phyloP scores from a whole-genome alignment of 2,888 invertebrate species.

The Watsonalla binaria region DNA sequence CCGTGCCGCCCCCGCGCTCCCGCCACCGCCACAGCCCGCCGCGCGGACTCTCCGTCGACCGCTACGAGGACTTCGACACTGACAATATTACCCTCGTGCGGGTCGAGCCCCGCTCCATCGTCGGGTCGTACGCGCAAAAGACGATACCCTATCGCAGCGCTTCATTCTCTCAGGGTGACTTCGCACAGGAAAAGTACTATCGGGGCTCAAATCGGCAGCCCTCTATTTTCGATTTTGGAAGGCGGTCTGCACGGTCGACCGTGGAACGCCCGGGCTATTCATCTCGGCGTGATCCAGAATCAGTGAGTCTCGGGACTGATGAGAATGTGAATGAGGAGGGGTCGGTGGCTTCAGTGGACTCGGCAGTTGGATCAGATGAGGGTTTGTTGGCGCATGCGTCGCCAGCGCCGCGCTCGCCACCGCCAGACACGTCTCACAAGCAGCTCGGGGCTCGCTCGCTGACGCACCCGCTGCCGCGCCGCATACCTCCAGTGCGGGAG shows the following conservation, averaged over 20 bases:
- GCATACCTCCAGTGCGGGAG: constrained; percentile 60
- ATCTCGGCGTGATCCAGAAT: constrained; percentile 51
- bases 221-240: constrained; percentile 67
- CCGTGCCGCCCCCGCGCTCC: constrained; percentile 75
- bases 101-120: constrained; percentile 79
- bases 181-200: constrained; percentile 78
- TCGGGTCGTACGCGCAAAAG: constrained; percentile 81
- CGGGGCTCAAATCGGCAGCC: constrained; percentile 53
- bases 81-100: constrained; percentile 74
- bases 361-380: constrained; percentile 80
- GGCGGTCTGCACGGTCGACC: constrained; percentile 42
- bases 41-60: constrained; percentile 67
- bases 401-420: constrained; percentile 63
- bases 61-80: constrained; percentile 67
- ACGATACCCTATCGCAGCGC: constrained; percentile 89
- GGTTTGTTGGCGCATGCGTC: constrained; percentile 67
- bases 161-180: constrained; percentile 93
- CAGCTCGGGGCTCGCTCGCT: constrained; percentile 69
- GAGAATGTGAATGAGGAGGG: constrained; percentile 64
- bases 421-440: constrained; percentile 69
- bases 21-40: constrained; percentile 74
- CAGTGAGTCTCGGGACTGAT: constrained; percentile 49
- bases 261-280: constrained; percentile 30
- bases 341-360: constrained; percentile 78
- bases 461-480: constrained; percentile 73